Evolutionary conservation across 2,888 invertebrate genomes (phyloP), one percentile per base, ranked within the genome.

Genomic region (Homarus gammarus): DNA sequence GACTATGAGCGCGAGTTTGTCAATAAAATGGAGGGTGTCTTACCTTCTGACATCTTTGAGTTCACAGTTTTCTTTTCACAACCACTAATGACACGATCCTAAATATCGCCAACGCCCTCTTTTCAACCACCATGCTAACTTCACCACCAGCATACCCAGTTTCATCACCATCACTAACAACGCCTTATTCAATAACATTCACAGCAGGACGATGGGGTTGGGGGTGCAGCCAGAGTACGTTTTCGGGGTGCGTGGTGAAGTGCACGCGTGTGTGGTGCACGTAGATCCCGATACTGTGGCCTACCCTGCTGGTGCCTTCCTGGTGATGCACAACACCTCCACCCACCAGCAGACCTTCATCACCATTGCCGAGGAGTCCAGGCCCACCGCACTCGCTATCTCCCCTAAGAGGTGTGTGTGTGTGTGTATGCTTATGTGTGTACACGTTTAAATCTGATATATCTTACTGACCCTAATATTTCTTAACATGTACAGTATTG

Each of bases 221-320:
- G 85, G 40, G 22, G 78, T 92, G 33, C 51, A 78, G 44, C 86
- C 88, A 2, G 84, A 88, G 84, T 88, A 90, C 64, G 87, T 92
- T 51, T 92, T 89, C 56, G 92, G 92, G 12, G 36, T 92, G 49
- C 75, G 92, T 0, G 84, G 85, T 22, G 89, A 79, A 22, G 92
- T 92, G 44, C 70, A 49, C 2, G 87, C 68, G 27, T 85, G 83
- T 33, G 90, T 89, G 36, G 90, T 84, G 22, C 89, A 90, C 73
- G 38, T 89, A 40, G 90, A 90, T 70, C 31, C 78, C 3, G 78
- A 89, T 64, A 85, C 83, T 0, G 79, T 92, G 44, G 75, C 86
- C 49, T 92, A 92, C 70, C 90, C 89, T n/a, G 92, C 92, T 31
- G 92, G 92, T 2, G 84, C 86, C 44, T 86, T 89, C 72, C 89